Conservation (phyloP, 1,140 invertebrate species). For the Oryctes rhinoceros region DNA sequence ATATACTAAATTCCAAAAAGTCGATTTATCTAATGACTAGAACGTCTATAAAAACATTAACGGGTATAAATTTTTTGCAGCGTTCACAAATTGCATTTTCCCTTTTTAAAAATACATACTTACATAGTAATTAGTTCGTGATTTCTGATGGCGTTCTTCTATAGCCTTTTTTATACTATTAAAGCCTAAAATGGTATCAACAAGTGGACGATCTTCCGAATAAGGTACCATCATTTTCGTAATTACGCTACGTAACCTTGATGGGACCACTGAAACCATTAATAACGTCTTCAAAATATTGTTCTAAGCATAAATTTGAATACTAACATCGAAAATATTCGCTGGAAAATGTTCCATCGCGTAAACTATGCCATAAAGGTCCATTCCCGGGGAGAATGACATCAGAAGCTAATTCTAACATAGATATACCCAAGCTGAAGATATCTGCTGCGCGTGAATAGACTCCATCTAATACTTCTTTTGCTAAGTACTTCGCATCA, state of each 20-base stretch:
- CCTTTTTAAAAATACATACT: background rate
- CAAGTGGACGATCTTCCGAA: background rate
- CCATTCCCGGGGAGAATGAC: conserved; percentile 75
- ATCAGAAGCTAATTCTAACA: conserved; percentile 76
- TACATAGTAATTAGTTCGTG: conserved; percentile 37
- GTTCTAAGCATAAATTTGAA: background rate
- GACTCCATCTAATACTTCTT: conserved; percentile 73
- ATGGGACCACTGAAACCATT: conserved; percentile 10
- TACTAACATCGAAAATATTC: conserved; percentile 12
- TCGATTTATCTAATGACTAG: too few relatives aligned
- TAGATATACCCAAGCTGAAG: conserved; percentile 77
- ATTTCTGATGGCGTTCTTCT: background rate
- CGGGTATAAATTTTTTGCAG: too few relatives aligned
- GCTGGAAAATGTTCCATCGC: conserved; percentile 52
- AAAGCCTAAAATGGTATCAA: background rate
- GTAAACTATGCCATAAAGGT: conserved; percentile 73
- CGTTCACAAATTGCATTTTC: background rate
- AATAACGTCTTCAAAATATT: background rate
- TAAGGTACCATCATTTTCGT: conserved; percentile 27
- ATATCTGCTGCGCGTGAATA: conserved; percentile 71
- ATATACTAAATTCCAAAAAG: too few relatives aligned
- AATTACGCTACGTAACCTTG: background rate
- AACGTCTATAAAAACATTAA: too few relatives aligned
- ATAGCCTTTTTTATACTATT: background rate
- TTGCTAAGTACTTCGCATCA: conserved; percentile 79